Percentiles rank a stretch among this genome's conserved stretches.
Evolutionary conservation across 2,888 invertebrate species (phyloP).

Genomic region (Eremobia ochroleuca): DNA sequence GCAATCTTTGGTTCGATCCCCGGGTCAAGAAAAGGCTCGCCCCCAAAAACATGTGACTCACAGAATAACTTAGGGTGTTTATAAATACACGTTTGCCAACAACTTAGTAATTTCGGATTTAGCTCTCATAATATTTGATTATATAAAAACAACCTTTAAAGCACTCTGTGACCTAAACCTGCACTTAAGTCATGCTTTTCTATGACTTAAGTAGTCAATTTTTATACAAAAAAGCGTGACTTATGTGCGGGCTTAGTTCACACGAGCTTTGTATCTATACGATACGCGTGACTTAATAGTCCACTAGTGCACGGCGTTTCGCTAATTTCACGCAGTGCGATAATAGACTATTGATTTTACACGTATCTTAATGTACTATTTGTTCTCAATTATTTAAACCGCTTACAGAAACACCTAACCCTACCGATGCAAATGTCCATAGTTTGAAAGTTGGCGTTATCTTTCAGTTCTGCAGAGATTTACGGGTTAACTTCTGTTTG

Average conservation of each 20-base stretch:
- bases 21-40: background rate
- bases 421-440: constrained; percentile 68
- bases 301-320: too few species aligned
- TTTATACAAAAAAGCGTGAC: too few species aligned
- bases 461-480: constrained; percentile 71
- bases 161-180: too few species aligned
- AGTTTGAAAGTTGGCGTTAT: constrained; percentile 70
- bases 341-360: too few species aligned
- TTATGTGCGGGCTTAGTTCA: too few species aligned
- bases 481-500: constrained; percentile 66
- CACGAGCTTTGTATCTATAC: too few species aligned
- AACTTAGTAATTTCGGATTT: background rate
- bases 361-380: background rate
- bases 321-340: too few species aligned
- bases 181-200: too few species aligned
- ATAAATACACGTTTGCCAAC: background rate
- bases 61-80: too few species aligned
- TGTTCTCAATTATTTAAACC: background rate
- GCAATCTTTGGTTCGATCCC: background rate
- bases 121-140: background rate
- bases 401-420: constrained; percentile 46
- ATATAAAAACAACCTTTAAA: background rate
- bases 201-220: too few species aligned
- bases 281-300: too few species aligned
- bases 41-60: background rate